Evolutionary conservation across 2,888 invertebrate species (phyloP), one percentile per base, ranked within the genome.

Genomic region (Mimas tiliae): DNA sequence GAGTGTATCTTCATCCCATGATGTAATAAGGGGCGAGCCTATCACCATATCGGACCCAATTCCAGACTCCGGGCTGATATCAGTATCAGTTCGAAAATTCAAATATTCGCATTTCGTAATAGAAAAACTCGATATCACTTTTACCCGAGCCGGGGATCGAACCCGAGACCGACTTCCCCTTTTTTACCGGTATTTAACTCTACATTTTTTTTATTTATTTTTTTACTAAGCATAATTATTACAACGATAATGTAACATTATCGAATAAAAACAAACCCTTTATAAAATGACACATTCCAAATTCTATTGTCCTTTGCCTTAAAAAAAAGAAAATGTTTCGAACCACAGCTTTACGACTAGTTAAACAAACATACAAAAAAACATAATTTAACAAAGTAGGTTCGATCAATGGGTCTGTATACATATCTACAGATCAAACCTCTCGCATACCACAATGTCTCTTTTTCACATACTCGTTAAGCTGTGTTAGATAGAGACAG

Each of bases 251-350:
- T 50, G n/a, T 19, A 50, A 50, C 19, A 50, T 9, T 19, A 2
- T 19, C 19, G 2, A 19, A 19, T 50, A 50, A 9, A 50, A 50
- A 50, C 14, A 55, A 55, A 16, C 34, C 16, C 55, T 34, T 50
- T 50, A 11, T 45, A 21, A 48, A n/a, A 48, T 8, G 50, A 50
- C 50, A 50, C 50, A 50, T 50, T 50, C 50, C 50, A 50, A 50
- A 50, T 9, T 19, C 19, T 19, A 50, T 50, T 50, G 50, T 50
- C 50, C 50, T 50, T 50, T 50, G n/a, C 55, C 16, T 55, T 53
- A 48, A 64, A 65, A 70, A 67, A 69, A 72, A 66, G 68, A 67
- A 69, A 68, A 68, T 65, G 53, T n/a, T 8, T 19, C 50, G 19
- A 19, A 19, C 55, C 38, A 16, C 55, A 55, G 16, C 55, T 34